Evolutionary conservation across 2,113 vertebrate genomes (phyloP), one percentile per base, ranked within the genome.

Genomic region (Eurystomus gularis): DNA sequence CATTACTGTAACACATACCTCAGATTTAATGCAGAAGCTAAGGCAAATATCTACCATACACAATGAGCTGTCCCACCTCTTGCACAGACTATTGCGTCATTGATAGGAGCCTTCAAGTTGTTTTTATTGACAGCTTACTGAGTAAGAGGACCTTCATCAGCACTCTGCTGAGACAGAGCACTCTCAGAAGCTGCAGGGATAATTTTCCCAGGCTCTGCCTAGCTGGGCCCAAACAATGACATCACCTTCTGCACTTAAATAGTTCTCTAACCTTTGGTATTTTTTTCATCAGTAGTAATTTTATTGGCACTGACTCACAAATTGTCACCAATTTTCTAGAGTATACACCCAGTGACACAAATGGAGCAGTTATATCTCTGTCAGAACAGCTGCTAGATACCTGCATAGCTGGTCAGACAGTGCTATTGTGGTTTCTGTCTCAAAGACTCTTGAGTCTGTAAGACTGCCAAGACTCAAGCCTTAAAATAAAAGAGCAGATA

Each of bases 191-290:
- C 19, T 44, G n/a, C 33, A 75, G 28, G 4, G 17, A 49, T 40
- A 0, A 0, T 17, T 76, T 75, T 76, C 31, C 26, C 17, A 46
- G n/a, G 54, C 20, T 31, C 15, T 26, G 17, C 10, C 28, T 49
- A 57, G 18, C 20, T 42, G 20, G 33, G 14, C 4, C 18, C 16
- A 37, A 57, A 16, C 11, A n/a, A 28, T 1, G 1, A 20, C 6
- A 78, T 19, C 6, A 69, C 16, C n/a, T 54, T 33, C 31, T 40
- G 16, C 1, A 3, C 75, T 70, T 46, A 79, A 65, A 76, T 15
- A 4, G 54, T 62, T 48, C 46, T 66, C 24, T 10, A 37, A 46
- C 42, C 20, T 65, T 48, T 40, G 7, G 7, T 61, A 51, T 61
- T 82, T 42, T 33, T 65, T 88, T 70, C 33, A 48, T 79, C 11